Percentiles rank a stretch among this genome's conserved stretches.
phyloP scores from a whole-genome alignment of 2,113 vertebrate genomes.

The Silurus asotus region DNA sequence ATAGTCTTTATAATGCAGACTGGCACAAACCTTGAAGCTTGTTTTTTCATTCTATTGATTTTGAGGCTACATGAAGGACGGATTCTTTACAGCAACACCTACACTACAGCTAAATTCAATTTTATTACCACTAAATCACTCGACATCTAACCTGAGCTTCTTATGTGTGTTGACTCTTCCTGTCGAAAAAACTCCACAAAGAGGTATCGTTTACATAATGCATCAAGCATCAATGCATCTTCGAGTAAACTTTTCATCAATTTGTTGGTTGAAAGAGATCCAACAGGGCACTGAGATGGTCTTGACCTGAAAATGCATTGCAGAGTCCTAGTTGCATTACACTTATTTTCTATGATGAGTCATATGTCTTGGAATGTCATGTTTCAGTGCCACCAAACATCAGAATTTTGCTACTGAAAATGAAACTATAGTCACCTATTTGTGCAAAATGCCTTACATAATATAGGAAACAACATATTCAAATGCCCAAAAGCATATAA shows the following conservation, averaged over 20 bases:
- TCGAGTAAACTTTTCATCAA: not conserved
- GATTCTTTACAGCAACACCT: not conserved
- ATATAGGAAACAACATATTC: not conserved
- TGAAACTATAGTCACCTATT: not conserved
- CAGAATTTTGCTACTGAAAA: not conserved
- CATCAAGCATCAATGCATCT: not conserved
- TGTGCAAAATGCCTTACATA: not conserved
- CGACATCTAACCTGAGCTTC: not conserved
- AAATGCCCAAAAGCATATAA: too few species aligned
- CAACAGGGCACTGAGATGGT: not conserved
- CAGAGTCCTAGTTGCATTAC: not conserved
- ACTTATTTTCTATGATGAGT: not conserved
- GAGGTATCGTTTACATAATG: constrained; percentile 18
- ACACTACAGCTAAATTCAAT: not conserved
- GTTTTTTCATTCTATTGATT: constrained; percentile 18
- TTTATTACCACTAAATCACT: not conserved
- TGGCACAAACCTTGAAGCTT: not conserved
- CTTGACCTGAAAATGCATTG: not conserved
- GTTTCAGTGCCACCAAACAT: not conserved
- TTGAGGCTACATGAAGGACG: not conserved
- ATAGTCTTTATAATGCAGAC: not conserved
- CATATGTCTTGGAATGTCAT: not conserved
- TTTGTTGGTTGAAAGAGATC: not conserved
- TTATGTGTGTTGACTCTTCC: not conserved
- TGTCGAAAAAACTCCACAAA: constrained; percentile 1